Evolutionary conservation across 1,140 invertebrate species (phyloP).

Genomic region (Drosophila truncata): DNA sequence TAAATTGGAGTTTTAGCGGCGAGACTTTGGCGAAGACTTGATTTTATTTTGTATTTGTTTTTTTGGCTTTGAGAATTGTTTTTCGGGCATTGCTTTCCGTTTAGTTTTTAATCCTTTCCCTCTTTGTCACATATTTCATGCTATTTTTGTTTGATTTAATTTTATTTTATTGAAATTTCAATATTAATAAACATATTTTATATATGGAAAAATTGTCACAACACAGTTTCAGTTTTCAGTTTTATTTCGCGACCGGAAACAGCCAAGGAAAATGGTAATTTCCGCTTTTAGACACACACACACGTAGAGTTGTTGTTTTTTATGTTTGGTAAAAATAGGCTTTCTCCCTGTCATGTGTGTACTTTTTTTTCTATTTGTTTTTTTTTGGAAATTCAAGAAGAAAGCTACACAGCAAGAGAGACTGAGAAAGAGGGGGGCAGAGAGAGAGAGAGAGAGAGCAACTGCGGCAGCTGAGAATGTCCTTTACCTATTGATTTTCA

Average conservation of each 20-base stretch:
- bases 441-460: constrained; percentile 10
- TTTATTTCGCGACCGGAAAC: constrained; percentile 63
- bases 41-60: constrained; percentile 1
- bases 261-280: constrained; percentile 80
- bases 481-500: constrained; percentile 64
- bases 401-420: constrained; percentile 22
- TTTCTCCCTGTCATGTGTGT: constrained; percentile 7
- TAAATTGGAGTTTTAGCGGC: constrained; percentile 26
- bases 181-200: neutral
- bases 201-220: neutral
- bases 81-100: constrained; percentile 22
- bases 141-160: neutral
- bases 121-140: constrained; percentile 21
- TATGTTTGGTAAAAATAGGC: constrained; percentile 61
- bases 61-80: constrained; percentile 7
- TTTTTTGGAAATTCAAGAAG: constrained; percentile 14
- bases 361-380: neutral
- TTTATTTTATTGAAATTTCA: constrained; percentile 3
- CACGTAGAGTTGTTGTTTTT: constrained; percentile 31
- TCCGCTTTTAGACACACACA: constrained; percentile 64
- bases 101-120: constrained; percentile 9
- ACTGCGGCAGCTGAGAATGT: constrained; percentile 36
- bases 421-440: constrained; percentile 13
- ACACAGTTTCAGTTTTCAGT: neutral
- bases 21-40: constrained; percentile 33